A percentile compares a stretch with the other conserved stretches of the same genome.
phyloP scores from a whole-genome alignment of 2,888 invertebrate genomes.

The Lydus trimaculatus region DNA sequence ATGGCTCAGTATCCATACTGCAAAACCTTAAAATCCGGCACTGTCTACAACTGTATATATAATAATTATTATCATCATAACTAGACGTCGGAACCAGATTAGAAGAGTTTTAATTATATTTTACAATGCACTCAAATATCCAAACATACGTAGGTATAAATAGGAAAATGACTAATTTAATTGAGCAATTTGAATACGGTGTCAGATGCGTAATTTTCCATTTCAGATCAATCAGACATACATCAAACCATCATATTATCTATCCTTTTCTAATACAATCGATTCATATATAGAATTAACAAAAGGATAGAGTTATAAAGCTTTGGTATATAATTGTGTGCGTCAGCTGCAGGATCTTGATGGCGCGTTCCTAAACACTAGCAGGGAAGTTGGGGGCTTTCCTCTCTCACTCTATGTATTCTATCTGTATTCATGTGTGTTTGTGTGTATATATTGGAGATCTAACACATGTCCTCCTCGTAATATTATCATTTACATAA shows the following conservation, averaged over 20 bases:
- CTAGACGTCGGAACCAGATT: too few species aligned
- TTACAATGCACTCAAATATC: neutral
- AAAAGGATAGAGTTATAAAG: slow-evolving; percentile 21
- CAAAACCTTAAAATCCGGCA: too few species aligned
- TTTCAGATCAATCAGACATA: slow-evolving; percentile 35
- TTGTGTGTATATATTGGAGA: slow-evolving; percentile 8
- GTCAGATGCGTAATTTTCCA: slow-evolving; percentile 49
- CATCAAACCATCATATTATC: slow-evolving; percentile 10
- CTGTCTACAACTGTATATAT: too few species aligned
- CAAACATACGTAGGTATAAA: neutral
- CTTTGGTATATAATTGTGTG: slow-evolving; percentile 40
- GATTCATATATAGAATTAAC: slow-evolving; percentile 19
- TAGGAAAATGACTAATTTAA: slow-evolving; percentile 53
- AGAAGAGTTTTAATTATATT: too few species aligned
- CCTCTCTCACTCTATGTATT: neutral
- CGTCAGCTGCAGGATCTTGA: slow-evolving; percentile 55
- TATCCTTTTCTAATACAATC: slow-evolving; percentile 15
- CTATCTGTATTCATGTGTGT: neutral
- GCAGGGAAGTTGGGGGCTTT: slow-evolving; percentile 22
- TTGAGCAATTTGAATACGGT: slow-evolving; percentile 55
- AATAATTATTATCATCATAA: too few species aligned
- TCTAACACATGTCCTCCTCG: slow-evolving; percentile 30
- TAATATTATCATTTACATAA: slow-evolving; percentile 31
- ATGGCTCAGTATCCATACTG: too few species aligned
- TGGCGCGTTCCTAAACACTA: slow-evolving; percentile 49